Evolutionary conservation across 2,888 invertebrate species (phyloP).

Genomic region (Mallateleia sp.): DNA sequence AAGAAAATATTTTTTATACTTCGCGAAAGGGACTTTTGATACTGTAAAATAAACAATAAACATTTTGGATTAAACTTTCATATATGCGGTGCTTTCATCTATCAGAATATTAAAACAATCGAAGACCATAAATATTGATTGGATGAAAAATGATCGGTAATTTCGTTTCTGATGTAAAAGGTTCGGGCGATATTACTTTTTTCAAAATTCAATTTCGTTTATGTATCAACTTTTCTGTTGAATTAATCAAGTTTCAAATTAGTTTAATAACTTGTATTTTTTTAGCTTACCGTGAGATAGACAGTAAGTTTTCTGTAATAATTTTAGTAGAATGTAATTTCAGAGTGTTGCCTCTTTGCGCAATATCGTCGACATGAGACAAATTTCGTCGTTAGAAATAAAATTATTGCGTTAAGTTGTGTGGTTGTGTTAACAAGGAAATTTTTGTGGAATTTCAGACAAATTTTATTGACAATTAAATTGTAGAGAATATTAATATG

Average conservation of each 20-base stretch:
- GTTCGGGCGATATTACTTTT: constrained; percentile 21
- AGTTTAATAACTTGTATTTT: constrained; percentile 20
- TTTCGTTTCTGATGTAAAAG: constrained; percentile 27
- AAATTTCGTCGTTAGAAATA: too few species aligned
- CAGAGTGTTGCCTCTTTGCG: too few species aligned
- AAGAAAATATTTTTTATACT: too few species aligned
- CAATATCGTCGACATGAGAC: too few species aligned
- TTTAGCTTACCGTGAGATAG: constrained; percentile 53
- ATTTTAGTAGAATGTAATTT: background rate
- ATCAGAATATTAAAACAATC: constrained; percentile 38
- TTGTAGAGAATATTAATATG: too few species aligned
- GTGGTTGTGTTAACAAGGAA: too few species aligned
- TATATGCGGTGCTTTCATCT: constrained; percentile 49
- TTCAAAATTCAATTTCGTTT: constrained; percentile 13
- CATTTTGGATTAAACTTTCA: constrained; percentile 44
- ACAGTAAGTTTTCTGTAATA: constrained; percentile 31
- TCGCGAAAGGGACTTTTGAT: background rate
- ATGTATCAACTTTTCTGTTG: background rate
- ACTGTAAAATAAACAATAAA: constrained; percentile 10
- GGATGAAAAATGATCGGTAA: constrained; percentile 28
- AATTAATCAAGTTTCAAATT: background rate
- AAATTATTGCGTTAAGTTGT: too few species aligned
- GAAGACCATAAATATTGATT: constrained; percentile 50
- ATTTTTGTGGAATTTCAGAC: too few species aligned
- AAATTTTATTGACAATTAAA: too few species aligned